A percentile compares a stretch with the other conserved stretches of the same genome.
Evolutionary conservation across 2,888 invertebrate genomes (phyloP).

Genomic region (Steinernema carpocapsae): DNA sequence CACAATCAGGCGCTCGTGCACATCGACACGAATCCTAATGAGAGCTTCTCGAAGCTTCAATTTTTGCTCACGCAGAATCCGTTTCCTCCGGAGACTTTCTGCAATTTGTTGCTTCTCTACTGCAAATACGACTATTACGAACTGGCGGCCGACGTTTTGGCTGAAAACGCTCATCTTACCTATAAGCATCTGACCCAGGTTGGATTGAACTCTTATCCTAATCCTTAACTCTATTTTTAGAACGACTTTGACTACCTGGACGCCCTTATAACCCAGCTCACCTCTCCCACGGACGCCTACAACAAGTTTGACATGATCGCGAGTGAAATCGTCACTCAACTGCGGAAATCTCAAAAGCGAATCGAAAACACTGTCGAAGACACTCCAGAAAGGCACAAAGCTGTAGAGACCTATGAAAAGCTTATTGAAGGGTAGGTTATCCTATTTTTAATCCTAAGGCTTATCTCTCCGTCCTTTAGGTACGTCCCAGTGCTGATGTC

Average conservation of each 20-base stretch:
- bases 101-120: conserved; percentile 89
- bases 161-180: conserved; percentile 93
- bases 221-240: conserved; percentile 44
- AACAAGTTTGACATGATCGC: conserved; percentile 93
- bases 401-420: conserved; percentile 88
- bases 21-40: conserved; percentile 83
- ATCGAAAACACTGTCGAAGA: conserved; percentile 69
- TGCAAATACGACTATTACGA: conserved; percentile 97
- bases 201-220: conserved; percentile 44
- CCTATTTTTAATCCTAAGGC: too few relatives aligned
- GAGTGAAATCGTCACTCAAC: conserved; percentile 84
- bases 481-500: conserved; percentile 99
- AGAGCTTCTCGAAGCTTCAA: conserved; percentile 90
- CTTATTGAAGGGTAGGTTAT: conserved; percentile 76
- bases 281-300: conserved; percentile 92
- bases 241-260: conserved; percentile 81
- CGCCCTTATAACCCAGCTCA: conserved; percentile 93
- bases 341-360: conserved; percentile 88
- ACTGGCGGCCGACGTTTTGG: conserved; percentile 93
- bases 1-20: conserved; percentile 94
- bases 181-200: conserved; percentile 90
- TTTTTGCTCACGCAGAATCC: conserved; percentile 93
- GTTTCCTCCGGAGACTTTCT: conserved; percentile 96
- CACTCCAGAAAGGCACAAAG: conserved; percentile 72
- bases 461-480: conserved; percentile 70